Percentiles rank a stretch among this genome's conserved stretches.
phyloP scores from a whole-genome alignment of 2,888 invertebrate species.

The Oxytorus armatus region DNA sequence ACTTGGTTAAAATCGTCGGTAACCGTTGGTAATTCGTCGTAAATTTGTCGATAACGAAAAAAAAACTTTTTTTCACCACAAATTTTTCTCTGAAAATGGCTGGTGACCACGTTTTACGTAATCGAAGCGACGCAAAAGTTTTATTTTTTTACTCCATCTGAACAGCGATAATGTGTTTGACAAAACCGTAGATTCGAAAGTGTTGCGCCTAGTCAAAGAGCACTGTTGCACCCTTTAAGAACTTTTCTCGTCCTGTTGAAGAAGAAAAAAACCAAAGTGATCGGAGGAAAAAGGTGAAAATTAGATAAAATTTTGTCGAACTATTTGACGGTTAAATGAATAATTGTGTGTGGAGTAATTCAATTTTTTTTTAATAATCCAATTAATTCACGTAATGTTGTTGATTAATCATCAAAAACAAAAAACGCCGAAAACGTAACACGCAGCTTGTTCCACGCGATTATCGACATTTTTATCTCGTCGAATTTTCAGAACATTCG shows the following conservation, averaged over 20 bases:
- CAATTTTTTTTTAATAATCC: slow-evolving; percentile 27
- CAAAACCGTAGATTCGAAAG: not conserved
- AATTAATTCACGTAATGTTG: slow-evolving; percentile 29
- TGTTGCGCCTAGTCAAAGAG: not conserved
- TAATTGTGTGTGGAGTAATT: slow-evolving; percentile 36
- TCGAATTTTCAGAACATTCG: slow-evolving; percentile 34
- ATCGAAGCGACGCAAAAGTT: too few species aligned
- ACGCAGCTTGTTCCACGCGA: not conserved
- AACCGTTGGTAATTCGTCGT: not conserved
- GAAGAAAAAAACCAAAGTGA: not conserved
- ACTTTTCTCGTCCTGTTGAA: slow-evolving; percentile 18
- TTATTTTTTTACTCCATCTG: too few species aligned
- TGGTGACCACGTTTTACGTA: too few species aligned
- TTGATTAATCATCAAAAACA: slow-evolving; percentile 26
- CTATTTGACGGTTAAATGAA: slow-evolving; percentile 26
- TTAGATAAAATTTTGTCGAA: slow-evolving; percentile 35
- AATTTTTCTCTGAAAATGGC: too few species aligned
- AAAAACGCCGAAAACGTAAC: not conserved
- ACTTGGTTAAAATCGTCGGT: too few species aligned
- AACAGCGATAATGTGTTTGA: too few species aligned
- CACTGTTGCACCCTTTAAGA: slow-evolving; percentile 2
- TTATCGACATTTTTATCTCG: slow-evolving; percentile 29
- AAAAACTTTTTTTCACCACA: not conserved
- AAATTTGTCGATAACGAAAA: not conserved
- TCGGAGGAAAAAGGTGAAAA: slow-evolving; percentile 7